phyloP scores from a whole-genome alignment of 2,888 invertebrate genomes.

The Epistrophe grossulariae region DNA sequence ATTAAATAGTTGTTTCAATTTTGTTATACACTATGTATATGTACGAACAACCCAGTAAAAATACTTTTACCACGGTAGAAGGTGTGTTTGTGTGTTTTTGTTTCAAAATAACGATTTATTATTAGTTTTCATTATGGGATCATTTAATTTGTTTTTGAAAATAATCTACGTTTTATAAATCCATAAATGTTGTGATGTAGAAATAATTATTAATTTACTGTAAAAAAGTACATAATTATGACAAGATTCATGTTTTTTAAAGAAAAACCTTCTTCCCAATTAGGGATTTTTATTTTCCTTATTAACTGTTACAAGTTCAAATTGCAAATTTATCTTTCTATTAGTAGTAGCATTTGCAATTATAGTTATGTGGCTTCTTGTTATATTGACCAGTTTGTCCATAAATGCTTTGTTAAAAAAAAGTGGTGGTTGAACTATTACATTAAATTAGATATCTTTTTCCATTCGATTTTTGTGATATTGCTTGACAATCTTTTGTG shows the following conservation, averaged over 20 bases:
- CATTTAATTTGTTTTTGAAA: background rate
- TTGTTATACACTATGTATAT: slow-evolving; percentile 85
- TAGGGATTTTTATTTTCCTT: background rate
- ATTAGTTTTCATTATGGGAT: background rate
- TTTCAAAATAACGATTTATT: background rate
- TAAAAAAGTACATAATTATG: too few species aligned
- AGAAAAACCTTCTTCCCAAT: background rate
- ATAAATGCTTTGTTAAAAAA: slow-evolving; percentile 26
- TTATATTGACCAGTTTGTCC: slow-evolving; percentile 33
- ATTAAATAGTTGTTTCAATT: background rate
- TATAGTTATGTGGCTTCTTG: slow-evolving; percentile 41
- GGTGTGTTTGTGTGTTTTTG: slow-evolving; percentile 85
- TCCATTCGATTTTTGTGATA: slow-evolving; percentile 1
- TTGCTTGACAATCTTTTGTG: background rate
- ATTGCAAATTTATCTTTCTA: background rate
- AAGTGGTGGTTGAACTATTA: slow-evolving; percentile 35
- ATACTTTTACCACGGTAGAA: slow-evolving; percentile 90
- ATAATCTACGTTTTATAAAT: background rate
- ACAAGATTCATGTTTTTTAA: background rate
- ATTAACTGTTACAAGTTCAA: slow-evolving; percentile 45
- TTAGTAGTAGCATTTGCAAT: background rate
- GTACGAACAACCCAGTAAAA: slow-evolving; percentile 90
- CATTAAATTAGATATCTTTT: slow-evolving; percentile 1
- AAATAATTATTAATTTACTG: background rate
- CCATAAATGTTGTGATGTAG: background rate